Conservation (phyloP, 2,888 invertebrate species). For the Parthenolecanium corni region DNA sequence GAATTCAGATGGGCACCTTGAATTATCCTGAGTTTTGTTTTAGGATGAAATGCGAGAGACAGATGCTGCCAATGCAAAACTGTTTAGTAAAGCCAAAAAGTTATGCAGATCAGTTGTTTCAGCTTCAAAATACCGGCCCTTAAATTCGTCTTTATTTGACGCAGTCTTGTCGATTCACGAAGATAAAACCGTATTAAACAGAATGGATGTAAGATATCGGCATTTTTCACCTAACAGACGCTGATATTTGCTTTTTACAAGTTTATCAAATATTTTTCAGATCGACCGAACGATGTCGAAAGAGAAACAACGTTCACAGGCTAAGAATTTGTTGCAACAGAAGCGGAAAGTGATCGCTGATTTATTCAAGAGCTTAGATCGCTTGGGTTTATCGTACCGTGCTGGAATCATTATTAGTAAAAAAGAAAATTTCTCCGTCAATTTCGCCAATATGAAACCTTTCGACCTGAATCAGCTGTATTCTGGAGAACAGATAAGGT, state of each 20-base stretch:
- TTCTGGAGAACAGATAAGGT: background rate
- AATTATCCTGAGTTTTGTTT: too few relatives aligned
- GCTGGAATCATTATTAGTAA: slow-evolving; percentile 48
- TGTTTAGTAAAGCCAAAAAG: slow-evolving; percentile 51
- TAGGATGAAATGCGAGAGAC: background rate
- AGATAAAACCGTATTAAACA: slow-evolving; percentile 54
- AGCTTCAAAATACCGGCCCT: slow-evolving; percentile 46
- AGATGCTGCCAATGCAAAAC: slow-evolving; percentile 31
- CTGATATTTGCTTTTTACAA: too few relatives aligned
- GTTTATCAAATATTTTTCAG: slow-evolving; percentile 6
- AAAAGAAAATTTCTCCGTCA: slow-evolving; percentile 33
- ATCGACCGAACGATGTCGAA: slow-evolving; percentile 49
- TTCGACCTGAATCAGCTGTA: slow-evolving; percentile 51
- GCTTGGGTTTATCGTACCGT: slow-evolving; percentile 68
- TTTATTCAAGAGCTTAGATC: slow-evolving; percentile 64
- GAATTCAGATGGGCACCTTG: too few relatives aligned
- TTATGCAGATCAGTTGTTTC: slow-evolving; percentile 53
- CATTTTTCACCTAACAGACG: too few relatives aligned
- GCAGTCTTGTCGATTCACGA: slow-evolving; percentile 55
- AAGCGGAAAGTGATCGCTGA: slow-evolving; percentile 76
- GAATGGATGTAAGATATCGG: slow-evolving; percentile 47
- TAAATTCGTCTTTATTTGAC: slow-evolving; percentile 53
- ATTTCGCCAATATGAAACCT: slow-evolving; percentile 46
- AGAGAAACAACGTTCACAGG: slow-evolving; percentile 63
- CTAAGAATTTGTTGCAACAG: slow-evolving; percentile 68